Conservation (phyloP, 2,113 vertebrate genomes). For the Pseudorasbora parva region DNA sequence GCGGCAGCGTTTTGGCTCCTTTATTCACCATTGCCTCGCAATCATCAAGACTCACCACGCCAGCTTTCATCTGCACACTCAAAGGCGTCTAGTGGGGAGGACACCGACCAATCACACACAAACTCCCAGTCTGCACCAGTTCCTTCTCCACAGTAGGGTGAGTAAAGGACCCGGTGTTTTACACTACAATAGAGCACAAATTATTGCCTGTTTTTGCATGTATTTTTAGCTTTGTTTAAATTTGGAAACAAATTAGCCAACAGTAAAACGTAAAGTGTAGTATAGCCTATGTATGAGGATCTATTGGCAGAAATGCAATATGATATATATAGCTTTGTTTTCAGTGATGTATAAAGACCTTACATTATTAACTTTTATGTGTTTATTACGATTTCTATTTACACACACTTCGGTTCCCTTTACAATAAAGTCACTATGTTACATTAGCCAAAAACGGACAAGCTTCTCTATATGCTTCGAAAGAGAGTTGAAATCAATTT, state of each 20-base stretch:
- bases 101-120: conserved; percentile 51
- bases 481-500: too few relatives aligned
- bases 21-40: conserved; percentile 30
- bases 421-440: too few relatives aligned
- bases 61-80: conserved; percentile 53
- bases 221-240: conserved; percentile 2
- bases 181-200: background rate
- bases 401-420: too few relatives aligned
- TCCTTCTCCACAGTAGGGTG: background rate
- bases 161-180: background rate
- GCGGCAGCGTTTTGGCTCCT: background rate
- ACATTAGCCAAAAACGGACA: too few relatives aligned
- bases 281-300: too few relatives aligned
- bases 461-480: too few relatives aligned
- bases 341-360: too few relatives aligned
- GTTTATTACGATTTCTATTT: too few relatives aligned
- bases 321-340: too few relatives aligned
- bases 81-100: conserved; percentile 38
- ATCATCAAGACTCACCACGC: conserved; percentile 46
- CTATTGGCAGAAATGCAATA: too few relatives aligned
- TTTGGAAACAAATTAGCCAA: background rate
- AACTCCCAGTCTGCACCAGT: conserved; percentile 1
- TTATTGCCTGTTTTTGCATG: conserved; percentile 6
- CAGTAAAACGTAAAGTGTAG: too few relatives aligned
- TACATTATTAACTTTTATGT: too few relatives aligned